Evolutionary conservation across 2,113 vertebrate species (phyloP), one percentile per base, ranked within the genome.

Genomic region (Strix aluco): DNA sequence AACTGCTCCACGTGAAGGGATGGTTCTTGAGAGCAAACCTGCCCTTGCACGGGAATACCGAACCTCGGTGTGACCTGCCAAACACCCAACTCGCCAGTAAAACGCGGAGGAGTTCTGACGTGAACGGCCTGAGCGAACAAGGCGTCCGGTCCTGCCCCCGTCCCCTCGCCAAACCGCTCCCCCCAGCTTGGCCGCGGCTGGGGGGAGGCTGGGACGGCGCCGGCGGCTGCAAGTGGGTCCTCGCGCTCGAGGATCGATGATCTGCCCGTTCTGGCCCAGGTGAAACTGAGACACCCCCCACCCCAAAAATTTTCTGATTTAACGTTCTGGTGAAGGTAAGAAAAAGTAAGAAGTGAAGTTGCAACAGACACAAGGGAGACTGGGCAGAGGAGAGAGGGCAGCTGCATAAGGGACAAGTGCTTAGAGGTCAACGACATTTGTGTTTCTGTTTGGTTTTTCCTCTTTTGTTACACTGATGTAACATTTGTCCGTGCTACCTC

Each of bases 341-440:
- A 49, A 36, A 61, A 49, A 18, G 9, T 11, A 30, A 40, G 34
- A 4, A 36, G 49, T 70, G 7, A 47, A 54, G 29, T 10, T 47
- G 44, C 34, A 32, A 4, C 32, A 46, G 61, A 27, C 23, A 5
- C 18, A 17, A 11, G n/a, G 63, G 34, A 44, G 46, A 54, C 62
- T 1, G 71, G 89, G 67, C 52, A 14, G 70, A 11, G 54, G 91
- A 44, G 19, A 58, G 77, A 78, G 21, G 59, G 79, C n/a, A 47
- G 2, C 40, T 9, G 4, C 4, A 0, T 2, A 20, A 82, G 11
- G 65, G n/a, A 7, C 4, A 26, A n/a, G 27, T 0, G 1, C 38
- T 83, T 34, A n/a, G 54, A 9, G 59, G 72, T 51, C 80, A 11
- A 6, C 55, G 34, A 2, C 0, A 0, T 27, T 69, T 49, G 30